A percentile compares a stretch with the other conserved stretches of the same genome.
Conservation (phyloP, 2,113 vertebrate species). For the Cervus canadensis region DNA sequence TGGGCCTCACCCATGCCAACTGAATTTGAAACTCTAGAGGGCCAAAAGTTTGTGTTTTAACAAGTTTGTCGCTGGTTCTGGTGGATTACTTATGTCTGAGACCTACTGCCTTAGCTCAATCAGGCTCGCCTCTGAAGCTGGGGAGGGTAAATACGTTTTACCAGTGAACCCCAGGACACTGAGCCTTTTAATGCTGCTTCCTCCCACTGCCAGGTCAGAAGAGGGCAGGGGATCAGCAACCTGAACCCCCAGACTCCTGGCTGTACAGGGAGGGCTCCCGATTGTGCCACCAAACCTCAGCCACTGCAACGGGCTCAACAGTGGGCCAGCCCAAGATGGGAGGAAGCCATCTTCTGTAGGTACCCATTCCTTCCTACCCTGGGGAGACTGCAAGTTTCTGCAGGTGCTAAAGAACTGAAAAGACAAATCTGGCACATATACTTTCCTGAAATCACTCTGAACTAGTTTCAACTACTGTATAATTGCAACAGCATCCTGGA, state of each 20-base stretch:
- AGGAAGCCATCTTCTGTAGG: background rate
- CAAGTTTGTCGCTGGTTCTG: background rate
- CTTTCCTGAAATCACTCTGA: background rate
- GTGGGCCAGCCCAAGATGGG: background rate
- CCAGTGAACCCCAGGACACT: background rate
- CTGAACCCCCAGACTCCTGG: background rate
- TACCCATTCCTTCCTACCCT: background rate
- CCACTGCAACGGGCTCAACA: background rate
- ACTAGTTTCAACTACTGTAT: background rate
- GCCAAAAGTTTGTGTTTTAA: background rate
- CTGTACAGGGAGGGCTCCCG: background rate
- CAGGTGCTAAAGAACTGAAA: background rate
- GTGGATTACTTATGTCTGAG: background rate
- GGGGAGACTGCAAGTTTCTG: background rate
- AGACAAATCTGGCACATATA: background rate
- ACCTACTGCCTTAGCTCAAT: background rate
- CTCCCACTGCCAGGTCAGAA: background rate
- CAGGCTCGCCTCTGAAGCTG: background rate
- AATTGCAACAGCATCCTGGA: background rate
- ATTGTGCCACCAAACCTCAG: background rate
- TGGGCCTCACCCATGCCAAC: background rate
- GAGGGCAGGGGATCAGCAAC: background rate
- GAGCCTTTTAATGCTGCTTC: background rate
- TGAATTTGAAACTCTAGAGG: background rate
- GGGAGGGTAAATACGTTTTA: background rate